Conservation (phyloP, 2,888 invertebrate species). For the Ernsta delagoae region DNA sequence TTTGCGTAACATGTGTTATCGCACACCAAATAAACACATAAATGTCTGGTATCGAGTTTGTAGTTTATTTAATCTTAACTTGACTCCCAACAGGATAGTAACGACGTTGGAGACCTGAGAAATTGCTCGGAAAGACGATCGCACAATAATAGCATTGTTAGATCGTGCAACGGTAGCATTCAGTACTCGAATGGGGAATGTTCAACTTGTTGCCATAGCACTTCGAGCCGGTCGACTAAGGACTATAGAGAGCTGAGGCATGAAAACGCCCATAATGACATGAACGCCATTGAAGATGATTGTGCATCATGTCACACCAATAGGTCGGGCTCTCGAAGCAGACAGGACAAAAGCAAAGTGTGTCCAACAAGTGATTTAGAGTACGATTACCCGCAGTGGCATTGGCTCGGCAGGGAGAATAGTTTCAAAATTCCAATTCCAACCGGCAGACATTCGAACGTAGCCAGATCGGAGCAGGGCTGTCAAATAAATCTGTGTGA, state of each 20-base stretch:
- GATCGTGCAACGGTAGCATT: constrained; percentile 79
- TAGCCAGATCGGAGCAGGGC: constrained; percentile 79
- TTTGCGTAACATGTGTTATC: constrained; percentile 61
- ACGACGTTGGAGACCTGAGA: constrained; percentile 75
- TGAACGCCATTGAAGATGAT: constrained; percentile 75
- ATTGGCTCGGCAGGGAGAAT: constrained; percentile 80
- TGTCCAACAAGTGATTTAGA: constrained; percentile 80
- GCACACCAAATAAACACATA: constrained; percentile 42
- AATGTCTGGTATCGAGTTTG: constrained; percentile 35
- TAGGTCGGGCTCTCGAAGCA: constrained; percentile 76
- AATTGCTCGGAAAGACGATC: constrained; percentile 78
- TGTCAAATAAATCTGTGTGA: constrained; percentile 87
- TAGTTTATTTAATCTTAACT: constrained; percentile 52
- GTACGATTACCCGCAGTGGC: constrained; percentile 82
- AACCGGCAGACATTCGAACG: constrained; percentile 76
- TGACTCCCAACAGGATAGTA: constrained; percentile 73
- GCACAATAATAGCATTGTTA: constrained; percentile 81
- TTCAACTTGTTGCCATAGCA: constrained; percentile 80
- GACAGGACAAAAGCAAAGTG: constrained; percentile 82
- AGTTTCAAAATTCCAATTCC: constrained; percentile 83
- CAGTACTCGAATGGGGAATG: constrained; percentile 81
- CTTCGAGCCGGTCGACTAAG: constrained; percentile 79
- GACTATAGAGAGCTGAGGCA: constrained; percentile 77
- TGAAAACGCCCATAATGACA: constrained; percentile 72
- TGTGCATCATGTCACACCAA: constrained; percentile 78